Evolutionary conservation across 64 coral and sea anemone genomes (phyloP), one percentile per base, ranked within the genome.

Genomic region (Montipora efflorescens): DNA sequence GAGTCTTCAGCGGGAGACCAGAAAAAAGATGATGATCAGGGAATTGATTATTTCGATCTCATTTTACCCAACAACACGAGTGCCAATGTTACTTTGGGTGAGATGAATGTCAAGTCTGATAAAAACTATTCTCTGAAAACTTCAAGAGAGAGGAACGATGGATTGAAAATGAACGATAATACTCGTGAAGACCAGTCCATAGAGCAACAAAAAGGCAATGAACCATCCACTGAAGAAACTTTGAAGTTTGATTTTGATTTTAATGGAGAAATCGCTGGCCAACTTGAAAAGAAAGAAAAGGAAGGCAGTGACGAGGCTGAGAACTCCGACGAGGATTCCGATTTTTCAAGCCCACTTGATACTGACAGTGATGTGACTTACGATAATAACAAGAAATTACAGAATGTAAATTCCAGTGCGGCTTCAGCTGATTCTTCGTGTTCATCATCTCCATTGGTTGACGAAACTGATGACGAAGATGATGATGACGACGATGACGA

Each of bases 381-480:
- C 8, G 81, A 18, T 5, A 58, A 19, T 36, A 25, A 43, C 4
- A 75, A 23, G 12, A 18, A 76, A 62, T 9, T 10, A 86, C 53
- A 77, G 11, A 74, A 57, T 21, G 22, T 9, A 11, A 20, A 74
- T 85, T 59, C 75, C 0, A 76, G 21, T 16, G 59, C 25, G 47
- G 64, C 58, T 48, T 66, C 80, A 14, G 47, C 5, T n/a, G 69
- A 44, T 28, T 77, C 90, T 0, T 47, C 81, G 59, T n/a, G 52
- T 4, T 76, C 82, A 57, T 85, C 80, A 66, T 43, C 87, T 77
- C 14, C 70, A 36, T 19, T 45, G 16, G 14, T 74, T 75, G 87
- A 89, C 12, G 75, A 78, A 8, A 71, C 83, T 70, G 79, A 91
- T 76, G 85, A 88, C 48, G 85, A 88, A 4, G 81, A 84, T 3